phyloP scores from a whole-genome alignment of 2,113 vertebrate species.

The Phoxinus phoxinus region DNA sequence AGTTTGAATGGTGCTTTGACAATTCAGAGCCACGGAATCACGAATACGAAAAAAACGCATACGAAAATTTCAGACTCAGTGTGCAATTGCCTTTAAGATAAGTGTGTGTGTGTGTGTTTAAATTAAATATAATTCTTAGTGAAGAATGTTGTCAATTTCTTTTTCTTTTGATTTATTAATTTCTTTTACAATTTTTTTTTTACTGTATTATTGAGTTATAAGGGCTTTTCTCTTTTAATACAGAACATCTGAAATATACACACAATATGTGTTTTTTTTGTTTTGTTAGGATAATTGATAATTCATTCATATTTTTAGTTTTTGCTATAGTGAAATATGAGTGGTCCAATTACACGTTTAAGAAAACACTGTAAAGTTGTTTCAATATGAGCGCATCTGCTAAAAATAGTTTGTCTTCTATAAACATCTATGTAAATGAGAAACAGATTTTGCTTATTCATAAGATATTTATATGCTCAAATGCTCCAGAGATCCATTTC shows the following conservation, averaged over 20 bases:
- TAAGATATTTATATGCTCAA: constrained; percentile 16
- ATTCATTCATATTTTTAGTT: neutral
- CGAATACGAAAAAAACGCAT: too few species aligned
- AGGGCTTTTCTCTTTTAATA: too few species aligned
- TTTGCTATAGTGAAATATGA: neutral
- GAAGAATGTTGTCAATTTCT: too few species aligned
- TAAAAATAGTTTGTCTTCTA: neutral
- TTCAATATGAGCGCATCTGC: neutral
- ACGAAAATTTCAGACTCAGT: too few species aligned
- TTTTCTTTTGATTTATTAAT: too few species aligned
- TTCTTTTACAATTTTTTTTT: too few species aligned
- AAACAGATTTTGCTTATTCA: constrained; percentile 1
- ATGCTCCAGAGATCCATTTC: constrained; percentile 15
- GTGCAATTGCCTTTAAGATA: too few species aligned
- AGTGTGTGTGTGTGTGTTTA: neutral
- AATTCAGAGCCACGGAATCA: too few species aligned
- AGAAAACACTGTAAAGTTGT: neutral
- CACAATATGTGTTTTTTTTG: neutral
- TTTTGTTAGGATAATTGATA: neutral
- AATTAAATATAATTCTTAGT: neutral
- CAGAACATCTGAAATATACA: too few species aligned
- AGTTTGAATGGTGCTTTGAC: too few species aligned
- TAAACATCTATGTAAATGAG: constrained; percentile 1
- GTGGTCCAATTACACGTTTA: neutral
- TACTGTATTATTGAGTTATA: neutral